phyloP scores from a whole-genome alignment of 2,797 vertebrate species.

The Pipistrellus kuhlii region DNA sequence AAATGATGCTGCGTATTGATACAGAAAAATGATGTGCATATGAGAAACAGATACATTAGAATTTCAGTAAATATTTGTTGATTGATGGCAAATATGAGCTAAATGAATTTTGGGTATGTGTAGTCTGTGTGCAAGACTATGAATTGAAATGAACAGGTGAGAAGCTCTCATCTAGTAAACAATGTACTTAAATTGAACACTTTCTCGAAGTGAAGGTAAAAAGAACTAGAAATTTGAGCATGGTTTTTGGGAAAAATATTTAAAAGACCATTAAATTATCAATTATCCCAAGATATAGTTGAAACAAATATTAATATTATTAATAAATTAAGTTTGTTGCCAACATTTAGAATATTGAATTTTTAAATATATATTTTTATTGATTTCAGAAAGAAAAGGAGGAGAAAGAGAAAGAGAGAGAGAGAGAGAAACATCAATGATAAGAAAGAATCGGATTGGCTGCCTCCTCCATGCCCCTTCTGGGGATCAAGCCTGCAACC shows the following conservation, averaged over 20 bases:
- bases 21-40: not conserved
- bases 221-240: not conserved
- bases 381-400: no score
- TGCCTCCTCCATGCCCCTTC: no score
- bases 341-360: not conserved
- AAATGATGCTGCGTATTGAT: not conserved
- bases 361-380: not conserved
- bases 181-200: not conserved
- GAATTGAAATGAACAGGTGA: not conserved
- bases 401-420: no score
- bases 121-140: not conserved
- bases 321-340: slow-evolving; percentile 19
- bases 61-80: not conserved
- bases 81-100: not conserved
- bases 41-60: not conserved
- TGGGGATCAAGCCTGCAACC: no score
- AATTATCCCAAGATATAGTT: not conserved
- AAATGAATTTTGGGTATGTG: not conserved
- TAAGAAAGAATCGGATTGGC: no score
- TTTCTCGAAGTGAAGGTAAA: slow-evolving; percentile 7
- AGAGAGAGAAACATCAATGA: no score
- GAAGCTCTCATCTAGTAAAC: not conserved
- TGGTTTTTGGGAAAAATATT: not conserved
- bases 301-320: not conserved
- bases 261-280: not conserved